Percentiles rank a stretch among this genome's conserved stretches.
Evolutionary conservation across 2,113 vertebrate genomes (phyloP).

Genomic region (Bucco capensis): DNA sequence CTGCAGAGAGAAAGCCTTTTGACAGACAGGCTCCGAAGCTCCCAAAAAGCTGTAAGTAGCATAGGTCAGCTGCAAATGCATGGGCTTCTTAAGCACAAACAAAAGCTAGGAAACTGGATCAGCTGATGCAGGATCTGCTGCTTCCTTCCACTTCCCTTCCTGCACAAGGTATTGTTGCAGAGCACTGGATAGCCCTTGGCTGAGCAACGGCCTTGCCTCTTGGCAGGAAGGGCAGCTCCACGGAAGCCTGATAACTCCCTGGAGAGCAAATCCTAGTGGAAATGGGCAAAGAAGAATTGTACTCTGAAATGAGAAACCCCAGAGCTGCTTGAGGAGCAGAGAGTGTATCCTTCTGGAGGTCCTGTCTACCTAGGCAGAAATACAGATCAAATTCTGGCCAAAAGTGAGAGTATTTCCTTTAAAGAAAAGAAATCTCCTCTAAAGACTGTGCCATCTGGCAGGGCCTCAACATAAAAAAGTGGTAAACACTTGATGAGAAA

Average conservation of each 20-base stretch:
- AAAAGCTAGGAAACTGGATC: conserved; percentile 34
- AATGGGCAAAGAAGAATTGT: background rate
- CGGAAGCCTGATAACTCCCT: background rate
- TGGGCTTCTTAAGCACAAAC: background rate
- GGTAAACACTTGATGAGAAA: background rate
- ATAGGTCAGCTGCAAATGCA: conserved; percentile 40
- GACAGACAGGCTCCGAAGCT: conserved; percentile 60
- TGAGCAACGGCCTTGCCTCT: background rate
- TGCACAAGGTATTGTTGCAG: background rate
- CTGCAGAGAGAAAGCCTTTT: background rate
- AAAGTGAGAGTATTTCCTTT: background rate
- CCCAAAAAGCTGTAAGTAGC: conserved; percentile 19
- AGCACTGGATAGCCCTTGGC: background rate
- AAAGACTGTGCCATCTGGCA: background rate
- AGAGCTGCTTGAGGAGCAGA: background rate
- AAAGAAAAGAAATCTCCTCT: background rate
- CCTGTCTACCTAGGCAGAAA: background rate
- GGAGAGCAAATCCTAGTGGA: background rate
- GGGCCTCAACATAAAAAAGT: background rate
- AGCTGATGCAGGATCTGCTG: background rate
- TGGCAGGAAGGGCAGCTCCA: background rate
- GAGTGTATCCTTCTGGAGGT: background rate
- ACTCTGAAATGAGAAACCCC: background rate
- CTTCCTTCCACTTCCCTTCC: background rate
- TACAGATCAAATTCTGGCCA: background rate